phyloP scores from a whole-genome alignment of 2,888 invertebrate genomes.

The Aelia acuminata region DNA sequence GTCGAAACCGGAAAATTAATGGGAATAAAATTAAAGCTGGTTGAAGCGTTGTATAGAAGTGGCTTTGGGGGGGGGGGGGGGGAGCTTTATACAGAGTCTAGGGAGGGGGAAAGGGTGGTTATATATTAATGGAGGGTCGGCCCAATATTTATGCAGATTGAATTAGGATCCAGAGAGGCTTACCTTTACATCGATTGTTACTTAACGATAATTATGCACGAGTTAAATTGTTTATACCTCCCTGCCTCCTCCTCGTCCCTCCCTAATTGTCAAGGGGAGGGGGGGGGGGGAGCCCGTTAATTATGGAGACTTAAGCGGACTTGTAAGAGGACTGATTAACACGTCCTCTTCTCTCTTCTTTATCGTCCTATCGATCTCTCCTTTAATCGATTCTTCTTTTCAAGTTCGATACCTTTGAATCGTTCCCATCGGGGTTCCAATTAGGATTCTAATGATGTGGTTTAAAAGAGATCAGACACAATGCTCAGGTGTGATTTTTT shows the following conservation, averaged over 20 bases:
- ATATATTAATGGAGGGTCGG: background rate
- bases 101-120: background rate
- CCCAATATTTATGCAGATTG: slow-evolving; percentile 58
- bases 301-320: slow-evolving; percentile 53
- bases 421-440: background rate
- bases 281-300: background rate
- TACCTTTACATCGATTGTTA: slow-evolving; percentile 46
- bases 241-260: background rate
- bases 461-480: background rate
- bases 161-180: slow-evolving; percentile 38
- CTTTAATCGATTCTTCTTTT: slow-evolving; percentile 2
- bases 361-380: background rate
- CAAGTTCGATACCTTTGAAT: background rate
- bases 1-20: slow-evolving; percentile 45
- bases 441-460: background rate
- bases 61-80: too few relatives aligned
- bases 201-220: slow-evolving; percentile 53
- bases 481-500: background rate
- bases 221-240: slow-evolving; percentile 54
- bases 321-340: slow-evolving; percentile 47
- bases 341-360: slow-evolving; percentile 10
- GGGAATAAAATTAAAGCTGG: slow-evolving; percentile 55
- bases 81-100: slow-evolving; percentile 26
- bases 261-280: background rate
- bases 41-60: slow-evolving; percentile 12